Evolutionary conservation across 2,888 invertebrate species (phyloP).

Genomic region (Thecophora atra): DNA sequence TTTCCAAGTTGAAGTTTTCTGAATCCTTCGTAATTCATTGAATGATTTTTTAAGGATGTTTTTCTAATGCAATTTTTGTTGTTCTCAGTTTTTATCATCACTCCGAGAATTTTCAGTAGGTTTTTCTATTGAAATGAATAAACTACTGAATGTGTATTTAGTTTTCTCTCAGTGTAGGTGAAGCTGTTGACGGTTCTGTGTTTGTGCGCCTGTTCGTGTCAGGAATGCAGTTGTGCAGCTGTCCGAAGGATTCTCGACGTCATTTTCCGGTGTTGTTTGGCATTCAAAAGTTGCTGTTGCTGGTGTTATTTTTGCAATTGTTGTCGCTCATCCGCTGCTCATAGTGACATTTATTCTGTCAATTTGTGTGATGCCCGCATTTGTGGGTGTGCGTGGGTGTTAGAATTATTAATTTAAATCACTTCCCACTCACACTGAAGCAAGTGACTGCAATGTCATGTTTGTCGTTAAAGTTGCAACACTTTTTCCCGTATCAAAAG

Average conservation of each 20-base stretch:
- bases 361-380: slow-evolving; percentile 4
- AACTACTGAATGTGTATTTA: too few species aligned
- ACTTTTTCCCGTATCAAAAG: too few species aligned
- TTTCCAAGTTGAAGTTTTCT: neutral
- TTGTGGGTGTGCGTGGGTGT: neutral
- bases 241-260: slow-evolving; percentile 22
- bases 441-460: too few species aligned
- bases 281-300: neutral
- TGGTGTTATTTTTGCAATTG: slow-evolving; percentile 6
- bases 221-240: slow-evolving; percentile 20
- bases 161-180: neutral
- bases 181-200: neutral
- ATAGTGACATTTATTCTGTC: neutral
- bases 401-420: too few species aligned
- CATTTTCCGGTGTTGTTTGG: slow-evolving; percentile 8
- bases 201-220: slow-evolving; percentile 6
- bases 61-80: too few species aligned
- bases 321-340: slow-evolving; percentile 9
- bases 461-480: too few species aligned
- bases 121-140: too few species aligned
- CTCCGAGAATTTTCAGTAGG: too few species aligned
- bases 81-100: too few species aligned
- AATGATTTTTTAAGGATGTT: too few species aligned
- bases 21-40: neutral
- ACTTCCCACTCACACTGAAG: too few species aligned